Percentiles rank a stretch among this genome's conserved stretches.
These are phyloP conservation scores for Herpailurus yagouaroundi DNA, from an alignment of 2,113 vertebrate genomes.

Conservation along the genomic window DNA sequence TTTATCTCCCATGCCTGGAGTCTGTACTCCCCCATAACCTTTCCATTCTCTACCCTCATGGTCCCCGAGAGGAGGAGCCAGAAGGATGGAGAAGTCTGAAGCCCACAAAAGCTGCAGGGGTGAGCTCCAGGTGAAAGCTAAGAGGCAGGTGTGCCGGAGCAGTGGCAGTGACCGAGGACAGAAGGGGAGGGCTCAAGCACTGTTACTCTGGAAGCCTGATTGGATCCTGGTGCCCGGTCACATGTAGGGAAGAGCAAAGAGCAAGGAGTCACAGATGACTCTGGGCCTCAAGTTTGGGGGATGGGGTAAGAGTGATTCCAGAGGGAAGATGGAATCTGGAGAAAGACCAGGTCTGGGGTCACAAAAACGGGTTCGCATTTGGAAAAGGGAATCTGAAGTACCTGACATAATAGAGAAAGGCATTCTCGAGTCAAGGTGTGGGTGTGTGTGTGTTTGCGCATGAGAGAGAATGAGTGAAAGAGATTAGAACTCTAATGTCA, in stretches of 20 bases:
- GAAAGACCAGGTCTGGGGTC: not conserved
- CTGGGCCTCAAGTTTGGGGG: not conserved
- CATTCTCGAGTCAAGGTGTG: not conserved
- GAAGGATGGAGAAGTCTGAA: not conserved
- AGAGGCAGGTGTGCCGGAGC: not conserved
- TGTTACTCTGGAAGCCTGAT: not conserved
- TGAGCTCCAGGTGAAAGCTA: not conserved
- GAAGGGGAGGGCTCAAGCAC: not conserved
- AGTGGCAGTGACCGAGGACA: not conserved
- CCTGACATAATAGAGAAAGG: not conserved
- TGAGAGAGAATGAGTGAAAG: not conserved
- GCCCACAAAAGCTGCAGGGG: not conserved
- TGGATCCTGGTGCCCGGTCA: not conserved
- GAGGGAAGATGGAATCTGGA: not conserved
- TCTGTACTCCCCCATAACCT: not conserved
- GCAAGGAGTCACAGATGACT: not conserved
- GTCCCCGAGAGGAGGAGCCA: not conserved
- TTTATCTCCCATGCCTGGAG: not conserved
- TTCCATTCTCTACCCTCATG: not conserved
- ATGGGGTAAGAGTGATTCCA: not conserved
- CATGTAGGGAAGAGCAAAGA: not conserved
- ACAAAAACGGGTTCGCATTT: not conserved
- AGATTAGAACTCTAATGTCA: not conserved
- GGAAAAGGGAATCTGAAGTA: not conserved
- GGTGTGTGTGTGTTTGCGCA: not conserved